Percentiles rank a stretch among this genome's conserved stretches.
Evolutionary conservation across 2,888 invertebrate species (phyloP).

Genomic region (Rhagonycha fulva): DNA sequence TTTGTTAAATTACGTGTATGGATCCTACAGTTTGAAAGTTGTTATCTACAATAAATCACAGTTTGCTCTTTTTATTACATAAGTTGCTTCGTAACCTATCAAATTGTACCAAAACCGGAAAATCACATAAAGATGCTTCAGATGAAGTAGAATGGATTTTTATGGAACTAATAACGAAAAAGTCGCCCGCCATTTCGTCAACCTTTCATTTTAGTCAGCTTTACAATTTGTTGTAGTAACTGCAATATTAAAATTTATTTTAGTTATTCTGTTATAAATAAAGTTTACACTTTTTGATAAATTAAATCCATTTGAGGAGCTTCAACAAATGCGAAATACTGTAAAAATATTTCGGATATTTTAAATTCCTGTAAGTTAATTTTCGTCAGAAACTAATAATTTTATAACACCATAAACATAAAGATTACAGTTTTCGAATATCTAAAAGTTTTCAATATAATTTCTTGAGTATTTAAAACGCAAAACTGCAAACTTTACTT

Average conservation of each 20-base stretch:
- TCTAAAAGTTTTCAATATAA: neutral
- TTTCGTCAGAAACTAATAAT: neutral
- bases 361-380: too few relatives aligned
- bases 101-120: neutral
- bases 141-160: neutral
- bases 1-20: neutral
- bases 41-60: neutral
- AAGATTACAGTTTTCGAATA: neutral
- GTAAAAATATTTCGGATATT: too few relatives aligned
- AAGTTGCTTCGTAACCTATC: neutral
- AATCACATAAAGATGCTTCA: neutral
- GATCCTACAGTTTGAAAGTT: neutral
- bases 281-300: too few relatives aligned
- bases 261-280: neutral
- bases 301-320: too few relatives aligned
- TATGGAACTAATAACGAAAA: too few relatives aligned
- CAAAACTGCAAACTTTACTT: neutral
- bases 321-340: too few relatives aligned
- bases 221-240: neutral
- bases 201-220: neutral
- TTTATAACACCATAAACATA: neutral
- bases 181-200: neutral
- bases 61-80: neutral
- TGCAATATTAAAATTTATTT: neutral
- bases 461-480: neutral